These are phyloP conservation scores for Ditula angustiorana DNA, from an alignment of 2,888 invertebrate species.

Conservation along the genomic window DNA sequence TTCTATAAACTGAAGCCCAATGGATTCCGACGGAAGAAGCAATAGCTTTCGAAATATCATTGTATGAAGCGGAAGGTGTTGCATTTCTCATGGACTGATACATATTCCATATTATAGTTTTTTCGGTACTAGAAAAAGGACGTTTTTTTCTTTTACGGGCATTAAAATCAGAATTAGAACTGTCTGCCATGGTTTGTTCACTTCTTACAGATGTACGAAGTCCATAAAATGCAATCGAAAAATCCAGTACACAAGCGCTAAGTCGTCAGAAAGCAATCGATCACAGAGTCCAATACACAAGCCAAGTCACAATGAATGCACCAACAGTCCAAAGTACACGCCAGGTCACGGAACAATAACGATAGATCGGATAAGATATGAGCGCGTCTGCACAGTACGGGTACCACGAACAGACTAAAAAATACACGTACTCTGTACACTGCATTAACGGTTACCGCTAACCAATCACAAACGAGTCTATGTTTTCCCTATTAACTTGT, in stretches of 20 bases:
- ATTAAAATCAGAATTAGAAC: not conserved
- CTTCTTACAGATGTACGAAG: too few relatives aligned
- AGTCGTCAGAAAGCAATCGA: not conserved
- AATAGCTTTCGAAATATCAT: slow-evolving; percentile 5
- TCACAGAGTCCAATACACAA: not conserved
- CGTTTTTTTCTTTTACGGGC: too few relatives aligned
- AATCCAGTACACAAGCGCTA: not conserved
- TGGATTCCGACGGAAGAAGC: slow-evolving; percentile 11
- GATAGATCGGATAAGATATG: not conserved
- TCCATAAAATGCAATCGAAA: not conserved
- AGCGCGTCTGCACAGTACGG: not conserved
- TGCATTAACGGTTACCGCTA: too few relatives aligned
- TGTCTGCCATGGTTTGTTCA: too few relatives aligned
- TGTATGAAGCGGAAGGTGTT: not conserved
- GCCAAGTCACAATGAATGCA: not conserved
- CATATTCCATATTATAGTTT: too few relatives aligned
- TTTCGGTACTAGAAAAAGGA: too few relatives aligned
- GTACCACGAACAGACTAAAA: too few relatives aligned
- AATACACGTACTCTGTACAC: too few relatives aligned
- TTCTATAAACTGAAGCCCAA: slow-evolving; percentile 6
- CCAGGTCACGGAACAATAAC: not conserved
- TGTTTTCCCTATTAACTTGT: too few relatives aligned
- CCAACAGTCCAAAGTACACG: not conserved
- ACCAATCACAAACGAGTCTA: too few relatives aligned
- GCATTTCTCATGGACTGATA: too few relatives aligned